Conservation (phyloP, 2,888 invertebrate species). For the Amiota communis region DNA sequence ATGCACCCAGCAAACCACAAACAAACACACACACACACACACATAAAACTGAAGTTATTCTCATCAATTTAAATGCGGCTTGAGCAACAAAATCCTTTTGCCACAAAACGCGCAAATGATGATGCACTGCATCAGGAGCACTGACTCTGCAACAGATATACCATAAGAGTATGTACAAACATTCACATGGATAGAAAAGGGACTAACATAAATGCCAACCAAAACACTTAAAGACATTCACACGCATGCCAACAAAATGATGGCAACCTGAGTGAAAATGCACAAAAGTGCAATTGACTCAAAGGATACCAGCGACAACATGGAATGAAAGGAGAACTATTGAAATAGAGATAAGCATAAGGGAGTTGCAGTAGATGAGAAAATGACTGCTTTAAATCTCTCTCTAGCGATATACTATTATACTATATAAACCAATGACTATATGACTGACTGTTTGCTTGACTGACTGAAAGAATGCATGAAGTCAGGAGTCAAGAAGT, state of each 20-base stretch:
- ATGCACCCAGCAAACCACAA: not conserved
- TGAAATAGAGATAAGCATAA: constrained; percentile 34
- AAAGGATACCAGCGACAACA: not conserved
- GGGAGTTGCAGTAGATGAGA: constrained; percentile 50
- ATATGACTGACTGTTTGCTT: too few species aligned
- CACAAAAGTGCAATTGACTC: constrained; percentile 61
- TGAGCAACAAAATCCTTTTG: not conserved
- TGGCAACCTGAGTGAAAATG: constrained; percentile 44
- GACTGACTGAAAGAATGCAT: not conserved
- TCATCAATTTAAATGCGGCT: constrained; percentile 23
- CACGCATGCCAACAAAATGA: constrained; percentile 12
- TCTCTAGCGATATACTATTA: not conserved
- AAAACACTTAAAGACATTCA: constrained; percentile 12
- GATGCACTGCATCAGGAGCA: constrained; percentile 12
- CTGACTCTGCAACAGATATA: not conserved
- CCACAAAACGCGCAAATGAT: constrained; percentile 22
- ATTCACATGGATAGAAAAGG: not conserved
- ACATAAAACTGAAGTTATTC: constrained; percentile 7
- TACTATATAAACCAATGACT: too few species aligned
- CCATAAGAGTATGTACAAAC: not conserved
- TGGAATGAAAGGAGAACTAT: constrained; percentile 26
- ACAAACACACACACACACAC: not conserved
- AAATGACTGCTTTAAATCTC: not conserved
- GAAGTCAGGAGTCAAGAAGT: not conserved
- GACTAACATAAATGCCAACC: constrained; percentile 14